phyloP scores from a whole-genome alignment of 1,140 invertebrate species.

The Conopomorpha cramerella region DNA sequence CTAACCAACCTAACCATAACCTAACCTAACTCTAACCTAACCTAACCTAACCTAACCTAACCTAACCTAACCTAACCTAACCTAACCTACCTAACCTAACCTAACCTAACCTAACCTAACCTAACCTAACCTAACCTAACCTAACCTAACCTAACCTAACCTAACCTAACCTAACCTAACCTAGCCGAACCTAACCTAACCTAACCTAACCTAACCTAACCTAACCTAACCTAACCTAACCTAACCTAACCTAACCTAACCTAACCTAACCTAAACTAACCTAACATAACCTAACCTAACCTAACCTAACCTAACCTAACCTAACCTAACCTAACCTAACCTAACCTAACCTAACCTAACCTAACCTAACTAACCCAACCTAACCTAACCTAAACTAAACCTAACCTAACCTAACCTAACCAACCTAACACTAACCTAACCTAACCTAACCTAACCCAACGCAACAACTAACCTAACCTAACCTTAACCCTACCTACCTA shows the following conservation, averaged over 20 bases:
- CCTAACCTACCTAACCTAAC: background rate
- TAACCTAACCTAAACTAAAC: background rate
- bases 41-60: slow-evolving; percentile 1
- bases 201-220: background rate
- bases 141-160: no score
- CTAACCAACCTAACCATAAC: slow-evolving; percentile 8
- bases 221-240: background rate
- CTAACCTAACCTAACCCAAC: background rate
- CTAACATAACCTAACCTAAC: background rate
- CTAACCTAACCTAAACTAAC: background rate
- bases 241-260: background rate
- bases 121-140: no score
- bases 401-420: background rate
- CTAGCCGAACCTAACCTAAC: background rate
- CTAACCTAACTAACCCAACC: background rate
- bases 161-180: background rate
- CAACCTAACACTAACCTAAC: background rate
- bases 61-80: slow-evolving; percentile 1
- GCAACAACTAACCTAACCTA: background rate
- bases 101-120: background rate
- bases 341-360: background rate
- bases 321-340: background rate
- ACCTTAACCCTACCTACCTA: background rate
- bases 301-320: background rate
- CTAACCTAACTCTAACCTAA: slow-evolving; percentile 7